These are phyloP conservation scores for Rhodophaea formosa DNA, from an alignment of 2,888 invertebrate species.

Conservation along the genomic window DNA sequence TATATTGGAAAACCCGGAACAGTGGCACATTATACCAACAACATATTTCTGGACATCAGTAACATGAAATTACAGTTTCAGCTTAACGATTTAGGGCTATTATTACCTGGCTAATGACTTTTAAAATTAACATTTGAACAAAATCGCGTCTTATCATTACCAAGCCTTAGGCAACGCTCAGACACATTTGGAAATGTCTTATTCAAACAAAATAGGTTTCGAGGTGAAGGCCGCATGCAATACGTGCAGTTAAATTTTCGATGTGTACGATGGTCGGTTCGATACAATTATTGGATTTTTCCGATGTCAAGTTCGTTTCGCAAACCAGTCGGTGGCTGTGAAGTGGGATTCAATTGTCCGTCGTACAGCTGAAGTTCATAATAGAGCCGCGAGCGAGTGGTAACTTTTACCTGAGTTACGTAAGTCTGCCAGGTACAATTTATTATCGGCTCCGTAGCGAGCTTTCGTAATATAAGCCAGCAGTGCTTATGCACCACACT, in stretches of 20 bases:
- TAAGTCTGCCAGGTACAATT: conserved; percentile 71
- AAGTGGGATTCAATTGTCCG: conserved; percentile 31
- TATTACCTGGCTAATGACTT: background rate
- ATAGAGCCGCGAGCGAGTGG: conserved; percentile 62
- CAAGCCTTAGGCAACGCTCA: conserved; percentile 48
- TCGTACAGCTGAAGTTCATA: conserved; percentile 61
- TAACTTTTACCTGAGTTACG: conserved; percentile 76
- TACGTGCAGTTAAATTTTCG: conserved; percentile 14
- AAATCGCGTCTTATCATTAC: conserved; percentile 39
- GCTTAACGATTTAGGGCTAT: no score
- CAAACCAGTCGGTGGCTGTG: conserved; percentile 12
- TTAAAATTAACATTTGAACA: conserved; percentile 20
- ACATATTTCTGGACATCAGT: no score
- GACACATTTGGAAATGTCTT: conserved; percentile 57
- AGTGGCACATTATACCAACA: no score
- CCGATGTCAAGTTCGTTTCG: conserved; percentile 19
- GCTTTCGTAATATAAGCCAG: conserved; percentile 75
- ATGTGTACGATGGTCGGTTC: conserved; percentile 5
- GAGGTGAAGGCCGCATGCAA: conserved; percentile 54
- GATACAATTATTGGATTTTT: conserved; percentile 14
- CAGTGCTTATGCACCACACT: conserved; percentile 51
- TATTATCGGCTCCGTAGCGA: conserved; percentile 70
- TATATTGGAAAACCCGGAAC: background rate
- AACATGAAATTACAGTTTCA: no score
- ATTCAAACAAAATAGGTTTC: conserved; percentile 61